Conservation (phyloP, 2,797 vertebrate species). For the Lindbergichthys nudifrons region DNA sequence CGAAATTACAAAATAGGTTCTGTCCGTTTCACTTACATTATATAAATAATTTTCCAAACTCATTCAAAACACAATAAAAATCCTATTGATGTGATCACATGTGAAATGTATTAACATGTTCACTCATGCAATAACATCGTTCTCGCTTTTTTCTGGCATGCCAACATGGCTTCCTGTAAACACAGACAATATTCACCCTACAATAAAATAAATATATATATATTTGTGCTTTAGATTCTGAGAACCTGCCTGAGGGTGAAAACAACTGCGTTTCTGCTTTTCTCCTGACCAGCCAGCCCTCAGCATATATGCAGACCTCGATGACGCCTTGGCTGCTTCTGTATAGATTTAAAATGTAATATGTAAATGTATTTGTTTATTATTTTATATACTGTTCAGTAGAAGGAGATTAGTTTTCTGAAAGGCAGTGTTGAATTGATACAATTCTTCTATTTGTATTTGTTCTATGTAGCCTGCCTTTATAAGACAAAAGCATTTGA, state of each 20-base stretch:
- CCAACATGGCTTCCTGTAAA: conserved; percentile 24
- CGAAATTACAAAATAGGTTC: not conserved
- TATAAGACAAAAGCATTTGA: conserved; percentile 10
- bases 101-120: not conserved
- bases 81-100: not conserved
- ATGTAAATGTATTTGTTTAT: conserved; percentile 16
- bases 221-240: conserved; percentile 25
- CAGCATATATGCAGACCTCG: conserved; percentile 18
- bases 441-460: not conserved
- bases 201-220: conserved; percentile 22
- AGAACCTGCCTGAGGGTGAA: conserved; percentile 47
- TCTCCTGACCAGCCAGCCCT: conserved; percentile 29
- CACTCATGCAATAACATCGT: not conserved
- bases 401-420: not conserved
- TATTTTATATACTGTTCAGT: conserved; percentile 5
- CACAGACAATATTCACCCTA: conserved; percentile 6
- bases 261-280: conserved; percentile 21
- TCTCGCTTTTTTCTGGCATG: conserved; percentile 1
- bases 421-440: not conserved
- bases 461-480: not conserved
- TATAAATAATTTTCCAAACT: not conserved
- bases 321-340: conserved; percentile 27
- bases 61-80: not conserved
- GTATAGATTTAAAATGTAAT: conserved; percentile 31
- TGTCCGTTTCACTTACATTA: not conserved